Conservation (phyloP, 2,797 vertebrate genomes). For the Fringilla coelebs region DNA sequence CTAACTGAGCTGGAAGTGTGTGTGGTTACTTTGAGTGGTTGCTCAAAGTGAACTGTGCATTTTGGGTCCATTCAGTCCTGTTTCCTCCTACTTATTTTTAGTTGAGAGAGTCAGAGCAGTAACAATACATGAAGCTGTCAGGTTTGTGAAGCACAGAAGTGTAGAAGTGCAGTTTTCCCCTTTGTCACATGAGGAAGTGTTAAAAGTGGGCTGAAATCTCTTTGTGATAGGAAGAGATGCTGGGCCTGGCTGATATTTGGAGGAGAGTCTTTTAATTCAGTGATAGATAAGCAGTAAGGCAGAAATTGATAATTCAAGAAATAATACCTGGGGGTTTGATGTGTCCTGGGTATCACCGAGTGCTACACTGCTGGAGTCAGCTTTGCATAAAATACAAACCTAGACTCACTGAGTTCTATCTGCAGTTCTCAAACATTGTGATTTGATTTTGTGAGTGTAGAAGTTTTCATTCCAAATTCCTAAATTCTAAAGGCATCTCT, state of each 20-base stretch:
- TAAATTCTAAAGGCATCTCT: background rate
- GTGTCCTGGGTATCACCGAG: background rate
- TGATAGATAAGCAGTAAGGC: background rate
- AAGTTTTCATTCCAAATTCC: background rate
- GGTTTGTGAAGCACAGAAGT: background rate
- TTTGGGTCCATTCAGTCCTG: background rate
- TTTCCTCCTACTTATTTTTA: background rate
- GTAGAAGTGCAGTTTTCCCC: background rate
- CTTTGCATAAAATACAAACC: background rate
- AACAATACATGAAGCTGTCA: background rate
- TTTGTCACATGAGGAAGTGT: background rate
- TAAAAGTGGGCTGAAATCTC: background rate
- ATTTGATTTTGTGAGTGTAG: background rate
- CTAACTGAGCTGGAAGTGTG: background rate
- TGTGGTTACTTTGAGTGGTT: background rate
- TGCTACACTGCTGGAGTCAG: background rate
- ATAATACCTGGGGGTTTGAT: background rate
- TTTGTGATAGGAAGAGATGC: background rate
- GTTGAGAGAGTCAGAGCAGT: background rate
- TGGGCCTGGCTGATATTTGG: background rate
- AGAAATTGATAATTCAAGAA: background rate
- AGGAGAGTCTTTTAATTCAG: background rate
- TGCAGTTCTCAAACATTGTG: background rate
- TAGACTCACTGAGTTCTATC: background rate
- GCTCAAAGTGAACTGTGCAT: background rate